Evolutionary conservation across 2,113 vertebrate species (phyloP), one percentile per base, ranked within the genome.

Genomic region (Thamnaconus septentrionalis): DNA sequence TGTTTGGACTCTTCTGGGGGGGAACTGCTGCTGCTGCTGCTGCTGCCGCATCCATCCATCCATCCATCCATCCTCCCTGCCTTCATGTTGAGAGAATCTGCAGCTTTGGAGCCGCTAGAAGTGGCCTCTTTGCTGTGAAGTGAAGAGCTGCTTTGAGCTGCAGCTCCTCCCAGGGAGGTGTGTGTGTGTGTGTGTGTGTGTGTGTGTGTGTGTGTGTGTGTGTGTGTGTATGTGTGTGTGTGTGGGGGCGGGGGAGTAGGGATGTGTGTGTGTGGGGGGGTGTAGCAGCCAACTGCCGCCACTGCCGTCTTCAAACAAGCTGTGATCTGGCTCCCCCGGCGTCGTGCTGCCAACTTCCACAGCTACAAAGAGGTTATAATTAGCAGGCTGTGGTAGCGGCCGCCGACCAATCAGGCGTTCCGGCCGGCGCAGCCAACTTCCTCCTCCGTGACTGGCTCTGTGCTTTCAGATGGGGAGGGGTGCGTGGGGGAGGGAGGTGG

Each of bases 301-400:
- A 60, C 66, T 77, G 48, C 75, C 79, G 71, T 76, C 84, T 85
- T 86, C 81, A 87, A 85, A 80, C 62, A 40, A 4, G 48, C 72
- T 88, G 49, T 80, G 87, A 88, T 89, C 72, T 84, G 1, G 42
- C 58, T 67, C 57, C 59, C 67, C 48, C 71, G 58, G 48, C 4
- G 8, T 52, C 63, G 64, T 71, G 65, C 82, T 80, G 84, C 75
- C 72, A 85, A 83, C 75, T 70, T 78, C 53, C 75, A 70, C 71
- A 80, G 75, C 83, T 80, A 80, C 81, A 69, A 76, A 69, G 42
- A 59, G 68, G 64, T 83, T 85, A 78, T 86, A 88, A 89, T 87
- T 84, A 88, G 76, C 80, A 43, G 43, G 64, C 56, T 66, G 55
- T 69, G 67, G 67, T 78, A 80, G 78, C 78, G 64, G 76, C 66